Base-by-base conservation (phyloP, 2,113 vertebrate species). In the Muntiacus muntjak region DNA sequence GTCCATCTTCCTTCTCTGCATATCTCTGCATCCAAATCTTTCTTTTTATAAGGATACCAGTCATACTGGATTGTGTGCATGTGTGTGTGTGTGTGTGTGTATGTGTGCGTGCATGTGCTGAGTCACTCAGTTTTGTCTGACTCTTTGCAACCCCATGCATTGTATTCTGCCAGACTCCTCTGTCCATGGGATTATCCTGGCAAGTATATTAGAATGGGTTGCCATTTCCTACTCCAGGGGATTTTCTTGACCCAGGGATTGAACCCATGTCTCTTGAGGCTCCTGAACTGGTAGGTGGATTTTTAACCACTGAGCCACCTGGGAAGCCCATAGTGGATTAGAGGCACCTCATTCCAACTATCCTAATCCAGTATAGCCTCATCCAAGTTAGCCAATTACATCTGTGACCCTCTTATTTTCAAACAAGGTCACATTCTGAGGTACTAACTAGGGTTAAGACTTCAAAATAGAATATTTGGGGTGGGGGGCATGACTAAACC, bases 101-200 rank as follows among this genome's bases (percentile, higher is more conserved):
- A 3, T 33, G 30, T 36, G 64, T 36, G 19, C 11, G 2, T 21
- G 1, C 21, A 11, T 0, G 0, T 25, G 67, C 36, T 43, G 21
- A 74, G 21, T 43, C 11, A 14, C 71, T 76, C 36, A 76, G 71
- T 26, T 43, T 0, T 43, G 71, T 43, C 6, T 76, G 71, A 76
- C 71, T 26, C 23, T 43, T 76, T 43, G 71, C 21, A 43, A 76
- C 36, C 15, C 71, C 55, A 57, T 25, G 8, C 19, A 57, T 25
- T 57, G 55, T 57, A 57, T 3, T 25, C 55, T 43, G 23, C 71
- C 36, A 76, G 71, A 76, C 71, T 43, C 71, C 71, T 57, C 21
- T 76, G 71, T 76, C 36, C 12, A 0, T 43, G 71, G 71, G 6
- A 76, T 43, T 43, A 43, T 76, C 71, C 71, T 76, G 36, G 36